Conservation (phyloP, 2,888 invertebrate species). For the Oscheius myriophilus region DNA sequence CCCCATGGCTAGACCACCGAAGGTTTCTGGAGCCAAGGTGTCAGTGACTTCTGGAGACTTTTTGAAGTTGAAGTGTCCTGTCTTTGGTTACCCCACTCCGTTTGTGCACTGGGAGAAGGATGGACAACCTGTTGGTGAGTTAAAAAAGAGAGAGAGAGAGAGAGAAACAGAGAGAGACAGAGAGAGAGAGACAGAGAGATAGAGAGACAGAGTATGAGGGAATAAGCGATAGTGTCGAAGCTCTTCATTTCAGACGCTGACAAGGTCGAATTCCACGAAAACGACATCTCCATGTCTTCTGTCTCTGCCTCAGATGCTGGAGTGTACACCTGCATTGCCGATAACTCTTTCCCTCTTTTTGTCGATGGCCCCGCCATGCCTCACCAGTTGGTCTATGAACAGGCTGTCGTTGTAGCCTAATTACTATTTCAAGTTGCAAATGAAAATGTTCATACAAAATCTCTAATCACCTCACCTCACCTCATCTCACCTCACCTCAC, state of each 20-base stretch:
- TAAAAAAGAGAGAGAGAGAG: neutral
- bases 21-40: conserved; percentile 9
- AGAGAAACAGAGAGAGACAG: neutral
- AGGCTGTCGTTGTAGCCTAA: conserved; percentile 23
- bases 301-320: conserved; percentile 29
- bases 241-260: conserved; percentile 8
- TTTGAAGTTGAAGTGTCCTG: conserved; percentile 43
- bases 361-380: too few species aligned
- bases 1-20: conserved; percentile 10
- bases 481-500: too few species aligned
- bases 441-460: too few species aligned
- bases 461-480: too few species aligned
- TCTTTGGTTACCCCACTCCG: conserved; percentile 39
- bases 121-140: conserved; percentile 39
- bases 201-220: neutral
- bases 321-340: conserved; percentile 45
- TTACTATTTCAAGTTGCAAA: conserved; percentile 2
- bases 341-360: conserved; percentile 56
- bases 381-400: conserved; percentile 30
- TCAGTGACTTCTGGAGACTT: conserved; percentile 29
- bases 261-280: conserved; percentile 14
- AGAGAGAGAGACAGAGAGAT: too few species aligned
- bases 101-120: conserved; percentile 51
- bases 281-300: conserved; percentile 19
- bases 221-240: neutral